Evolutionary conservation across 2,113 vertebrate species (phyloP).

Genomic region (Syngnathoides biaculeatus): DNA sequence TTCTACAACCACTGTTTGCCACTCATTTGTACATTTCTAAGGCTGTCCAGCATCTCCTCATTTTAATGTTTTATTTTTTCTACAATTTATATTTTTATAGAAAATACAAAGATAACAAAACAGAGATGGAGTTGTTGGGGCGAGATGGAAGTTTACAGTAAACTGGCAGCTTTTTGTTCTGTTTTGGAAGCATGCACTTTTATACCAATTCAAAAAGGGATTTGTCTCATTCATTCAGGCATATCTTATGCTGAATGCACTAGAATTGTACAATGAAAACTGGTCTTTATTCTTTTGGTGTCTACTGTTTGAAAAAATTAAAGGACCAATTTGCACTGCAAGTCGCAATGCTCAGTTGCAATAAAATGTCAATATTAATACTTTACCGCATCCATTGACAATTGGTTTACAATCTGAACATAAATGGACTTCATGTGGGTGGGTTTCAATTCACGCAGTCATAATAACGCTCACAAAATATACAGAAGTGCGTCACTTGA

Average conservation of each 20-base stretch:
- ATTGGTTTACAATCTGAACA: no score
- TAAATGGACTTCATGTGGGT: no score
- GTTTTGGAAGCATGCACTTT: slow-evolving; percentile 2
- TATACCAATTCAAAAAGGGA: not conserved
- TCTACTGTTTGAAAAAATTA: not conserved
- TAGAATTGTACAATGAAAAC: not conserved
- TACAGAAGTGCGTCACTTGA: no score
- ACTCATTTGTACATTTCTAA: slow-evolving; percentile 38
- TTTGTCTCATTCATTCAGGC: not conserved
- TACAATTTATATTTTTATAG: slow-evolving; percentile 57
- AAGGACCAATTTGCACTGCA: not conserved
- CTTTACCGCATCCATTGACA: no score
- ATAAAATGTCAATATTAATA: no score
- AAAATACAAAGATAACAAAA: slow-evolving; percentile 28
- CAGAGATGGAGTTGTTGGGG: slow-evolving; percentile 2
- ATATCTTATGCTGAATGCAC: not conserved
- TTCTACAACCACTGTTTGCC: slow-evolving; percentile 44
- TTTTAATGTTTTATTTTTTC: slow-evolving; percentile 54
- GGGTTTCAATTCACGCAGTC: no score
- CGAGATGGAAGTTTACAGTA: not conserved
- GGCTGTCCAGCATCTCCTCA: slow-evolving; percentile 26
- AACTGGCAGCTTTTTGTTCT: slow-evolving; percentile 13
- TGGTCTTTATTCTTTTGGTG: not conserved
- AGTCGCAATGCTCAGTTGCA: no score
- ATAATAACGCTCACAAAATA: no score